A percentile compares a stretch with the other conserved stretches of the same genome.
Evolutionary conservation across 2,113 vertebrate species (phyloP).

Genomic region (Macquaria australasica): DNA sequence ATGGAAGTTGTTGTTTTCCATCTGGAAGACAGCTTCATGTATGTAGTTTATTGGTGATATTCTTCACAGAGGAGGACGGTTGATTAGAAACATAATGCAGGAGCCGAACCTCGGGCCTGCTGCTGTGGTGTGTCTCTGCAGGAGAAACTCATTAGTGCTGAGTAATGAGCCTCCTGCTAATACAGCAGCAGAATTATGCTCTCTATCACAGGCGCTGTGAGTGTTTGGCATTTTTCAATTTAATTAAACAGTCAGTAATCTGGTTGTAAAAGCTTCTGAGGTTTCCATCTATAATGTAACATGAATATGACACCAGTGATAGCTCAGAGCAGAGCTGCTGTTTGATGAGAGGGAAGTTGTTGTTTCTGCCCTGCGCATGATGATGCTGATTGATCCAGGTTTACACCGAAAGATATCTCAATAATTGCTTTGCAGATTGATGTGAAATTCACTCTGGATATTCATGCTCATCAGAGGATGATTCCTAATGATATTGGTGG

Average conservation of each 20-base stretch:
- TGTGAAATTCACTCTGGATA: neutral
- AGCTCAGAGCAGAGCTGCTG: constrained; percentile 7
- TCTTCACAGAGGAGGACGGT: constrained; percentile 23
- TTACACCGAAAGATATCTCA: neutral
- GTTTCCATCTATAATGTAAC: constrained; percentile 40
- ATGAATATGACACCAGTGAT: constrained; percentile 6
- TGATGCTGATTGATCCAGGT: constrained; percentile 13
- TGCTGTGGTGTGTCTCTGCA: constrained; percentile 43
- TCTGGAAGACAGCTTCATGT: constrained; percentile 30
- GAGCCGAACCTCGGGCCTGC: constrained; percentile 34
- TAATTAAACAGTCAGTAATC: constrained; percentile 73
- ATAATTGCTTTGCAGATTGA: neutral
- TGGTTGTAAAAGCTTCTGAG: constrained; percentile 55
- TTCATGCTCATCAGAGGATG: neutral
- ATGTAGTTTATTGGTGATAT: constrained; percentile 51
- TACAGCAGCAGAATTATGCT: constrained; percentile 52
- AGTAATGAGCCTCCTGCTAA: constrained; percentile 68
- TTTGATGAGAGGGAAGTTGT: constrained; percentile 44
- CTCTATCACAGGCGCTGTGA: constrained; percentile 47
- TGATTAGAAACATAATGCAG: constrained; percentile 55
- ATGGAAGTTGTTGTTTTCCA: constrained; percentile 38
- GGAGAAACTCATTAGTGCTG: constrained; percentile 71
- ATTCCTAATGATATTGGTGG: neutral
- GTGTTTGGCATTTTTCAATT: constrained; percentile 64
- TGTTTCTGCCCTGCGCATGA: constrained; percentile 1